Evolutionary conservation across 2,797 vertebrate genomes (phyloP), one percentile per base, ranked within the genome.

Genomic region (Danio kyathit): DNA sequence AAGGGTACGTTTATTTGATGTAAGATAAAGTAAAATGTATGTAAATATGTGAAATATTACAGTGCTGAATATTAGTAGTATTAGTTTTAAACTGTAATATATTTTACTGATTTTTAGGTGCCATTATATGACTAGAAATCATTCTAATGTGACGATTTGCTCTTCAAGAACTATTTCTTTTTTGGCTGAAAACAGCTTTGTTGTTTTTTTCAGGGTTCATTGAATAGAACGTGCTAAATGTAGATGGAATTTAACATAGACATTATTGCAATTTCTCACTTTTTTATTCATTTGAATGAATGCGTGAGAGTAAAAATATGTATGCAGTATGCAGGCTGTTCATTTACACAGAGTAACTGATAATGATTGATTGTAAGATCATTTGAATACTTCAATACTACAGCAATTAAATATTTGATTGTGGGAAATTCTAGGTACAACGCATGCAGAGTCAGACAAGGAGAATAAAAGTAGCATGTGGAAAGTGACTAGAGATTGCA

Each of bases 321-420:
- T 74, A 16, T 52, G 56, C 16, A 60, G 59, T 14, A 43, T 67
- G 48, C 48, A 63, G 48, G 7, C 57, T 48, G 40, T 21, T 44
- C 52, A 60, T 74, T 67, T 66, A 40, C 60, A 66, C 49, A 69
- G 51, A 70, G 29, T 29, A 60, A 61, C n/a, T 70, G 79, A 84
- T 82, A 74, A 4, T 2, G 5, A 69, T 12, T 17, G 19, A 49
- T 61, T 66, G 69, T 64, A 78, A 29, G 29, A 38, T 48, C 8
- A 82, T 86, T 86, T 83, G 60, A 84, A 74, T 84, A 69, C 19
- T 74, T 49, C 11, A 76, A 49, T 61, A 74, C 11, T 21, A 59
- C 7, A 44, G 40, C 43, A 77, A 19, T 74, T 74, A 70, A 66
- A 82, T 49, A 82, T 72, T 61, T 75, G 64, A 85, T 59, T 60